Base-by-base conservation (phyloP, 2,797 vertebrate genomes). In the Darevskia mixta region DNA sequence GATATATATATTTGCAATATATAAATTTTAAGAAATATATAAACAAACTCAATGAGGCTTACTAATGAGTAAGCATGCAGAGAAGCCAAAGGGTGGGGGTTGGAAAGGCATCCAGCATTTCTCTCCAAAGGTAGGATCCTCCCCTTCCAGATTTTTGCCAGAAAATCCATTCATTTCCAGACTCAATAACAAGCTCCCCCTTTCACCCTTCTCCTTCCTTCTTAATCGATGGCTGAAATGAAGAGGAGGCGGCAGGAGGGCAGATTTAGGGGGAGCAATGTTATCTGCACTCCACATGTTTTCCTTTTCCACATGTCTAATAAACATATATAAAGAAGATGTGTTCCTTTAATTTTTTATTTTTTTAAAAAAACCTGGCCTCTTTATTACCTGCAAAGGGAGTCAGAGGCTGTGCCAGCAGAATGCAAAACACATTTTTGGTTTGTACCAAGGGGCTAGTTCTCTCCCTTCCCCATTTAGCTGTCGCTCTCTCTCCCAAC, bases 401-500 rank as follows among this genome's bases (percentile, higher is more conserved):
- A 95, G 93, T 92, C 90, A 23, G n/a, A 3, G 8, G 32, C 45
- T 92, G 93, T 94, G 94, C 92, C 94, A 93, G 92, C 86, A 87
- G 92, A 95, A 95, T 94, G 94, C 92, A 94, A 95, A 96, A 89
- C 94, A 95, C 94, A 94, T 94, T 83, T 55, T 95, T 90, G 91
- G 92, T 90, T 94, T 95, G 92, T 94, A 88, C 92, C 90, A 25
- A 35, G 92, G 88, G 93, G 87, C 88, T 93, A 92, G 78, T 86
- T 91, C 87, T 91, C 87, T 88, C 91, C 87, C 90, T 92, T 92
- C 92, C 93, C 86, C 76, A 15, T 91, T 92, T 86, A 80, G 88
- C 90, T 85, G 55, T 0, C 76, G 73, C 87, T 88, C 79, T 80
- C 81, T 90, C 83, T 90, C 83, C 89, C 88, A 84, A 90, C 18